A percentile compares a stretch with the other conserved stretches of the same genome.
Conservation (phyloP, 2,113 vertebrate species). For the Rafetus swinhoei region DNA sequence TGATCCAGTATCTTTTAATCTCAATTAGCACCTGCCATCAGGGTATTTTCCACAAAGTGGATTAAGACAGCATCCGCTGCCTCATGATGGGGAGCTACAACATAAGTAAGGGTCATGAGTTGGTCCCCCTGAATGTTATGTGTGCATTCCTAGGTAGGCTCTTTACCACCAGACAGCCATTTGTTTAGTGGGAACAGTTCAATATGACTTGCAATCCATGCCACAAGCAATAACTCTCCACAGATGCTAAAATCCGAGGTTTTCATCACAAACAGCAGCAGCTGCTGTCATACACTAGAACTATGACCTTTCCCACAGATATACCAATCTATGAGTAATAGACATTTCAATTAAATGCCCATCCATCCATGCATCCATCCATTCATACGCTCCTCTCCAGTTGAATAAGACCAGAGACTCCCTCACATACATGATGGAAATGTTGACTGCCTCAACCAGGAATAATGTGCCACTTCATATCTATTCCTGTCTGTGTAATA, state of each 20-base stretch:
- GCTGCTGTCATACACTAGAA: neutral
- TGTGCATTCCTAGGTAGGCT: neutral
- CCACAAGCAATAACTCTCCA: neutral
- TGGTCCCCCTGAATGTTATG: neutral
- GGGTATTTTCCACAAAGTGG: neutral
- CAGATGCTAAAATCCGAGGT: neutral
- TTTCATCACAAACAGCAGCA: neutral
- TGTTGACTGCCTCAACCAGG: neutral
- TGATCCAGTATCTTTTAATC: neutral
- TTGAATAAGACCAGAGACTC: neutral
- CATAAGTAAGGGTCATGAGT: neutral
- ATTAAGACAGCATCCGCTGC: neutral
- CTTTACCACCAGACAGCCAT: neutral
- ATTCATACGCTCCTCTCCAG: neutral
- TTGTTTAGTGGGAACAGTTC: neutral
- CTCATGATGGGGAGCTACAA: neutral
- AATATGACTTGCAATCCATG: neutral
- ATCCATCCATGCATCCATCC: neutral
- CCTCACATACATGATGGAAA: neutral
- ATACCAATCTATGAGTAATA: neutral
- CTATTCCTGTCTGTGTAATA: neutral
- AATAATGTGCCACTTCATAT: neutral
- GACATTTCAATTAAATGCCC: neutral
- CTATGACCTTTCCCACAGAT: neutral
- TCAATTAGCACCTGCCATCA: neutral